Percentiles rank a stretch among this genome's conserved stretches.
phyloP scores from a whole-genome alignment of 2,797 vertebrate species.

The Phalanger gymnotis region DNA sequence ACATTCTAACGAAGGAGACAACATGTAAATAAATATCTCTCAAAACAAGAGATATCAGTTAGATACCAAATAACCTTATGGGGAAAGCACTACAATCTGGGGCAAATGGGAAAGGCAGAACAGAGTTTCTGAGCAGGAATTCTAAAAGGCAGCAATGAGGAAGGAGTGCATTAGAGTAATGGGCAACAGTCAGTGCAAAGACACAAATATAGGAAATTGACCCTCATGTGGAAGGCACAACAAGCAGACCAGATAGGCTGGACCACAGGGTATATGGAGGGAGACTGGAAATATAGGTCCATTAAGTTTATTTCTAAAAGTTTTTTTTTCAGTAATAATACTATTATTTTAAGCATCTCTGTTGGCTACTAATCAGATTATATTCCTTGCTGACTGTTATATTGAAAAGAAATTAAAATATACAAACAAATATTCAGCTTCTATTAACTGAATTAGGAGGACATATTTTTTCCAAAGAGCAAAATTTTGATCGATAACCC shows the following conservation, averaged over 20 bases:
- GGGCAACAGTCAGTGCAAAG: background rate
- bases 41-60: background rate
- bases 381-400: constrained; percentile 33
- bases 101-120: background rate
- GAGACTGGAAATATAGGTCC: background rate
- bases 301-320: background rate
- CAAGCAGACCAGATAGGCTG: background rate
- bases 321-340: constrained; percentile 36
- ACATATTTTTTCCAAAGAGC: constrained; percentile 1
- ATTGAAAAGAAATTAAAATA: background rate
- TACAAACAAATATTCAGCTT: constrained; percentile 13
- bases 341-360: background rate
- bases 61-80: background rate
- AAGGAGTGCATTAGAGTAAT: background rate
- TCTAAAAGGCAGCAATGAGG: background rate
- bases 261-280: background rate
- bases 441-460: constrained; percentile 31
- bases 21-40: background rate
- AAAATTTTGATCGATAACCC: constrained; percentile 36
- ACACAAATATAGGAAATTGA: background rate
- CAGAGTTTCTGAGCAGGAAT: background rate
- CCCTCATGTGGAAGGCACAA: background rate
- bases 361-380: constrained; percentile 39
- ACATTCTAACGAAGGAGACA: background rate
- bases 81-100: background rate